These are phyloP conservation scores for Turnix velox DNA, from an alignment of 2,113 vertebrate species.

Conservation along the genomic window DNA sequence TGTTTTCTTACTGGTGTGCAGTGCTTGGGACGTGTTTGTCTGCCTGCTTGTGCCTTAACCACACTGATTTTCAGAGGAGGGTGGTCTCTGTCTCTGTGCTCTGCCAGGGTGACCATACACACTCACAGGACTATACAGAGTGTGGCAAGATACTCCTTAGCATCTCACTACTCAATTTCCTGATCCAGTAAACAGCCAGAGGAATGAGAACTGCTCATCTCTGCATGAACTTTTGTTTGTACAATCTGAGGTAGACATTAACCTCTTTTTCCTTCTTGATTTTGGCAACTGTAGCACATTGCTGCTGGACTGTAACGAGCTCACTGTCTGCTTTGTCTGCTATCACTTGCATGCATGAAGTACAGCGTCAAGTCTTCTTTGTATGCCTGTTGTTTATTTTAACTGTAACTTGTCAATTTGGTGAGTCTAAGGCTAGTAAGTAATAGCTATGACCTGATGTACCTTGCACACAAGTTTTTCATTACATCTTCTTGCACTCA, in stretches of 20 bases:
- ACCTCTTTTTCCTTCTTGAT: background rate
- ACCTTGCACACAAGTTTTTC: background rate
- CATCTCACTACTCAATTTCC: background rate
- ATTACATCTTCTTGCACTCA: background rate
- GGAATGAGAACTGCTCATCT: background rate
- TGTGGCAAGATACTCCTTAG: background rate
- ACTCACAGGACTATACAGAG: accelerated
- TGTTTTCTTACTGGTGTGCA: background rate
- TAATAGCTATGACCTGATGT: background rate
- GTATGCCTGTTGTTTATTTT: background rate
- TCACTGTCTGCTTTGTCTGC: background rate
- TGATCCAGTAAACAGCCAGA: background rate
- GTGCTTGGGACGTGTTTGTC: background rate
- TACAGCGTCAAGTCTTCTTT: background rate
- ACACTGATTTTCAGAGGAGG: background rate
- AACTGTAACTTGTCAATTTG: background rate
- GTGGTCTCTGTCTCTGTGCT: background rate
- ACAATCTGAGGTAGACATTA: background rate
- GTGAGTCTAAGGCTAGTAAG: background rate
- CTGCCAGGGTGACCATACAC: background rate
- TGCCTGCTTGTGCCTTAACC: background rate
- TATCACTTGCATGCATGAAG: background rate
- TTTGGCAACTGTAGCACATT: background rate
- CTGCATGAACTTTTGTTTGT: background rate
- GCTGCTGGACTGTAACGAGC: background rate